phyloP scores from a whole-genome alignment of 2,113 vertebrate genomes.

The Pollachius pollachius region DNA sequence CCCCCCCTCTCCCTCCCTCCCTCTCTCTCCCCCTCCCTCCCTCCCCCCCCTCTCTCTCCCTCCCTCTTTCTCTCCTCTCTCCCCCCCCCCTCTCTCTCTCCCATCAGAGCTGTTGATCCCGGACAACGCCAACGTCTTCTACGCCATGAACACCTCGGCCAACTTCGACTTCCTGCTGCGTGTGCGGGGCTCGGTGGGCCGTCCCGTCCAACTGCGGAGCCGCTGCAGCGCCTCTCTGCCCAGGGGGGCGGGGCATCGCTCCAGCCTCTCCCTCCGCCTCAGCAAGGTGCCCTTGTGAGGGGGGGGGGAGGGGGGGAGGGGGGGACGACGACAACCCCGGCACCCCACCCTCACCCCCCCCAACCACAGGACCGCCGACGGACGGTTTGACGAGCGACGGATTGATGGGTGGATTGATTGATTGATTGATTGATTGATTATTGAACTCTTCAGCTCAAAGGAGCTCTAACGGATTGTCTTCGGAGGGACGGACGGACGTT shows the following conservation, averaged over 20 bases:
- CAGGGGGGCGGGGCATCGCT: slow-evolving; percentile 72
- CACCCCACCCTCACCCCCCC: too few relatives aligned
- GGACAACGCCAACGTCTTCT: slow-evolving; percentile 88
- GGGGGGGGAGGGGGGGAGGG: slow-evolving; percentile 7
- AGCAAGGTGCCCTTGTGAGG: slow-evolving; percentile 83
- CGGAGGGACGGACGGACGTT: too few relatives aligned
- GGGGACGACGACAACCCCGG: too few relatives aligned
- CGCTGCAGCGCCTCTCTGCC: slow-evolving; percentile 78
- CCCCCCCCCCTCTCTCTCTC: neutral
- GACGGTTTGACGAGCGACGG: neutral
- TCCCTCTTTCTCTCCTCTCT: neutral
- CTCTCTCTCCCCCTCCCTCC: too few relatives aligned
- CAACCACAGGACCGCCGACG: neutral
- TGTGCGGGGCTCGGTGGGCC: slow-evolving; percentile 60
- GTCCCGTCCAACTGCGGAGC: slow-evolving; percentile 73
- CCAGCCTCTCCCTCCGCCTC: slow-evolving; percentile 77
- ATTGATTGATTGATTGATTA: too few relatives aligned
- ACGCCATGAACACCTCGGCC: slow-evolving; percentile 90
- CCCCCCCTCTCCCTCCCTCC: too few relatives aligned
- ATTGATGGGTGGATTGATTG: neutral
- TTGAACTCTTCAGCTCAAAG: too few relatives aligned
- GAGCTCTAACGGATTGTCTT: too few relatives aligned
- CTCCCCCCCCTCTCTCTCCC: too few relatives aligned
- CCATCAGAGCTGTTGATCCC: slow-evolving; percentile 86
- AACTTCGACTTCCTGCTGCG: slow-evolving; percentile 92